Base-by-base conservation (phyloP, 2,113 vertebrate genomes). In the Columba livia region DNA sequence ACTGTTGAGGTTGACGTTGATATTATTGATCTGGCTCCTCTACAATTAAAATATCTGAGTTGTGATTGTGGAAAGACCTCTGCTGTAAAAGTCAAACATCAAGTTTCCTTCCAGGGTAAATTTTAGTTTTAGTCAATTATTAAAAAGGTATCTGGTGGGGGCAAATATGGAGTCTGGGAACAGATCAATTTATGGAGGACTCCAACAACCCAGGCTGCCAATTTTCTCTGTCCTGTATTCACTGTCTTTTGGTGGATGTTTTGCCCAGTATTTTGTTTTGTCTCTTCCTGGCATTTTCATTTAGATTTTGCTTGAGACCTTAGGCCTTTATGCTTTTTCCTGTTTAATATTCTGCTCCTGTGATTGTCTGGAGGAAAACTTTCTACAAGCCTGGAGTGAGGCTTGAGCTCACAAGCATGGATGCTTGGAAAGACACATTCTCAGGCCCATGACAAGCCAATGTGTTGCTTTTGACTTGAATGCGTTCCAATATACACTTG, bases 391-490 rank as follows among this genome's bases (percentile, higher is more conserved):
- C 5, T 28, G 53, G 28, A 72, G 24, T 26, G 34, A 73, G 6
- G 51, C 54, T 92, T 10, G 25, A 48, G 29, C 26, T 61, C 20
- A 24, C 28, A 29, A 23, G 6, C 21, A 18, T 34, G 42, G 18
- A 5, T 77, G 38, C 34, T 31, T 26, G 38, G 29, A 40, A 24
- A 87, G 67, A 36, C 0, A 4, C 19, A 31, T 69, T 61, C 70
- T n/a, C 0, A 2, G 44, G 23, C 25, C 34, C 40, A 5, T 36
- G 44, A 25, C 24, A 51, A 61, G 11, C 0, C 11, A 26, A 5
- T 9, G 21, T 21, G 38, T n/a, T 2, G 3, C 5, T 73, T 88
- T 60, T 88, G 40, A 25, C 8, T 38, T 1, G 4, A 58, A 42
- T 7, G 19, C 3, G 10, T 31, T n/a, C 54, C 44, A 40, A 2